Conservation (phyloP, 2,888 invertebrate genomes). For the Amaurobius ferox region DNA sequence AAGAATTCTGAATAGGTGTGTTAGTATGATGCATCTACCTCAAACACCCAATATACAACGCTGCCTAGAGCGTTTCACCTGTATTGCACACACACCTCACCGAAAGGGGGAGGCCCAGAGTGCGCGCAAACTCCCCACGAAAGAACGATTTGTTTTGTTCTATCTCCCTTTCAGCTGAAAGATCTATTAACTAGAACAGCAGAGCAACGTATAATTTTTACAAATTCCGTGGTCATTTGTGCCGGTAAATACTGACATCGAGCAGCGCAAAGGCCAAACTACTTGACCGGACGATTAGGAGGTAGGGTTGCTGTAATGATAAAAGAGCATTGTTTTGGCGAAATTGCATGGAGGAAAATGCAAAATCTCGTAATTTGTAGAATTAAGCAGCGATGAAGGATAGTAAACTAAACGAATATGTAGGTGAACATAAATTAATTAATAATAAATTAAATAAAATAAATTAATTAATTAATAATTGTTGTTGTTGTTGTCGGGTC, state of each 20-base stretch:
- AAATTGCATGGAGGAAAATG: not conserved
- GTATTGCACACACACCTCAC: slow-evolving; percentile 11
- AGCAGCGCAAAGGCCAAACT: slow-evolving; percentile 49
- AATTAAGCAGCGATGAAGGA: too few relatives aligned
- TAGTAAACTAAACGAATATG: too few relatives aligned
- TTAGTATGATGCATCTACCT: not conserved
- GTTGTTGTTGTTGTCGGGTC: too few relatives aligned
- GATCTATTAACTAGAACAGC: slow-evolving; percentile 56
- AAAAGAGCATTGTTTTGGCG: not conserved
- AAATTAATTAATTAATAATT: too few relatives aligned
- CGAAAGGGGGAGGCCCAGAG: slow-evolving; percentile 4
- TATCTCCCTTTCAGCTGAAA: slow-evolving; percentile 41
- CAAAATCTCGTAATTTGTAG: too few relatives aligned
- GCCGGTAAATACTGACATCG: slow-evolving; percentile 52
- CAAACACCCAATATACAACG: not conserved
- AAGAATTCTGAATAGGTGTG: slow-evolving; percentile 38
- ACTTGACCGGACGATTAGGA: slow-evolving; percentile 46
- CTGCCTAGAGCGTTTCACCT: slow-evolving; percentile 57
- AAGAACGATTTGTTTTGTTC: slow-evolving; percentile 2
- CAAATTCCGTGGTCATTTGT: slow-evolving; percentile 64
- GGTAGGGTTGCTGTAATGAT: slow-evolving; percentile 15
- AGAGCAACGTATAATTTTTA: slow-evolving; percentile 59
- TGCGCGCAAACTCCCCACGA: not conserved
- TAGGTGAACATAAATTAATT: too few relatives aligned
- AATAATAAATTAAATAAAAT: too few relatives aligned